These are phyloP conservation scores for Lipotes vexillifer DNA, from an alignment of 2,113 vertebrate species.

Conservation along the genomic window DNA sequence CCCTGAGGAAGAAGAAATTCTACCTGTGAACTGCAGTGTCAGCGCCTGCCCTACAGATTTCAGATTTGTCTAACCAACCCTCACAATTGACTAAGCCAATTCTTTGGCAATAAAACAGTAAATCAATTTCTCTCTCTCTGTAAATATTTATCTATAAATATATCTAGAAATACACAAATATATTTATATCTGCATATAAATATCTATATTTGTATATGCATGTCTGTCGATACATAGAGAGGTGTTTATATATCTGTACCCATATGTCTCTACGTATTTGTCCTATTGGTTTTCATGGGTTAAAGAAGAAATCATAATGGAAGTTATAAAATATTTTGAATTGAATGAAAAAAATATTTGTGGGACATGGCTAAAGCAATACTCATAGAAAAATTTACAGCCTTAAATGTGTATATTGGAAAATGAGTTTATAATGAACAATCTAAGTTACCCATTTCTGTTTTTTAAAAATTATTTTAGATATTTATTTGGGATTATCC, in stretches of 20 bases:
- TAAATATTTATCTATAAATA: not conserved
- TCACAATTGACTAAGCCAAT: not conserved
- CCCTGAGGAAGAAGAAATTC: not conserved
- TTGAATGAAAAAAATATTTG: not conserved
- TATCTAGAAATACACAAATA: not conserved
- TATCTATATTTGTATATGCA: not conserved
- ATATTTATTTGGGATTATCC: not conserved
- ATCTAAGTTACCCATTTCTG: not conserved
- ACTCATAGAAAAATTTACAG: not conserved
- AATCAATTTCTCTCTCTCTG: not conserved
- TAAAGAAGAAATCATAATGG: not conserved
- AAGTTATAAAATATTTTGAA: not conserved
- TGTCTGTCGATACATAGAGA: not conserved
- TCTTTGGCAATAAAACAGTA: not conserved
- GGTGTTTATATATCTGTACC: not conserved
- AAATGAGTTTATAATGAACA: not conserved
- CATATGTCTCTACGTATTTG: not conserved
- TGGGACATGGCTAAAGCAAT: not conserved
- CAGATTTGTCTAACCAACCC: not conserved
- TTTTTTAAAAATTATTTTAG: not conserved
- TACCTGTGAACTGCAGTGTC: not conserved
- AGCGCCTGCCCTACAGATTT: not conserved
- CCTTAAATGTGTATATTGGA: not conserved
- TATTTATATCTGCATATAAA: not conserved
- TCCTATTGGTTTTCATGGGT: not conserved